Conservation (phyloP, 1,140 invertebrate species). For the Oryctes rhinoceros region DNA sequence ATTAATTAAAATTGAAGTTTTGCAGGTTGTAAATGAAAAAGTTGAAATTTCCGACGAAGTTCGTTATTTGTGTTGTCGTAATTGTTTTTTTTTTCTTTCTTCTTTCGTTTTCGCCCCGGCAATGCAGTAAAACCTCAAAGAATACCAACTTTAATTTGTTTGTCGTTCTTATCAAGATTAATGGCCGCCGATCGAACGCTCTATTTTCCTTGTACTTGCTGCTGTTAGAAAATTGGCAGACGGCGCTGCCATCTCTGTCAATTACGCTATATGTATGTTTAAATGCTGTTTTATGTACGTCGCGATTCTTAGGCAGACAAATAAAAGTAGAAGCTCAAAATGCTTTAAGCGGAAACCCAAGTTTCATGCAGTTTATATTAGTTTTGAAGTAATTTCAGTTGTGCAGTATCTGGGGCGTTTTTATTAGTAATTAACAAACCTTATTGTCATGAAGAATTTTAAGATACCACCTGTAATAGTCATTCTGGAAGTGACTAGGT, state of each 20-base stretch:
- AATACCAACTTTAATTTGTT: conserved; percentile 14
- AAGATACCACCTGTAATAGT: too few relatives aligned
- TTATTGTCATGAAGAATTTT: too few relatives aligned
- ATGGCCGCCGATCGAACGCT: neutral
- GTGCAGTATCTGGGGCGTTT: too few relatives aligned
- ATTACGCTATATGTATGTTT: neutral
- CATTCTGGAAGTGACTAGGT: too few relatives aligned
- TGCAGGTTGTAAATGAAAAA: neutral
- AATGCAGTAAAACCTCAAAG: neutral
- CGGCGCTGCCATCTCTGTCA: neutral
- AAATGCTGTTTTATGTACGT: too few relatives aligned
- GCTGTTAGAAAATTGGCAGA: neutral
- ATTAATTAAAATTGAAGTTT: conserved; percentile 24
- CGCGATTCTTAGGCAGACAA: too few relatives aligned
- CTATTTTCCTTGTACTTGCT: neutral
- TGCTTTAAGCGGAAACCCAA: too few relatives aligned
- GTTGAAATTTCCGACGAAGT: neutral
- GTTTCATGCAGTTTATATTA: too few relatives aligned
- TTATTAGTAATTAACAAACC: too few relatives aligned
- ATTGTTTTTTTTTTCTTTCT: conserved; percentile 1
- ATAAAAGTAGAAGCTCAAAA: too few relatives aligned
- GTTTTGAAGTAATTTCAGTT: too few relatives aligned
- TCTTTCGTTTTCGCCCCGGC: neutral
- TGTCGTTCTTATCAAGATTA: neutral
- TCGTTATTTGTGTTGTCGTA: conserved; percentile 14